Evolutionary conservation across 1,140 invertebrate genomes (phyloP).

Genomic region (Listronotus bonariensis): DNA sequence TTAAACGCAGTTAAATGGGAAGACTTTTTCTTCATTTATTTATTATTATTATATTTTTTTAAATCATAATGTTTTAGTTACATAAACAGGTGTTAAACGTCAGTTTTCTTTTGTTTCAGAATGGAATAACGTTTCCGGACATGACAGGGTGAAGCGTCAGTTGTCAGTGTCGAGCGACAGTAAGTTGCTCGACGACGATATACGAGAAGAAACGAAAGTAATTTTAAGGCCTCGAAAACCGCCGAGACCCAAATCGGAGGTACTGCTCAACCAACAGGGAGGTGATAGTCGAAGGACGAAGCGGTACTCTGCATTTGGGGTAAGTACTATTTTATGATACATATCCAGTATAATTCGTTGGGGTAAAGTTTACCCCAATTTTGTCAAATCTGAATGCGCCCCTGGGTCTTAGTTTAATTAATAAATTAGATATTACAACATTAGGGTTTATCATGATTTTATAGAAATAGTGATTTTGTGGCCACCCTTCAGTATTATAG

Average conservation of each 20-base stretch:
- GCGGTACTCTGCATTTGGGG: constrained; percentile 89
- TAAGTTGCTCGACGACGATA: constrained; percentile 83
- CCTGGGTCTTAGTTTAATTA: not conserved
- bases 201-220: constrained; percentile 81
- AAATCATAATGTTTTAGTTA: too few relatives aligned
- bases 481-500: too few relatives aligned
- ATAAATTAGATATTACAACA: too few relatives aligned
- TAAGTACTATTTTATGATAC: constrained; percentile 58
- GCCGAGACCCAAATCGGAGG: constrained; percentile 86
- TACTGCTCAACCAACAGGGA: constrained; percentile 73
- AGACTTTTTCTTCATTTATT: too few relatives aligned
- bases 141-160: constrained; percentile 82
- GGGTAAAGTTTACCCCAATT: too few relatives aligned
- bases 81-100: too few relatives aligned
- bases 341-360: not conserved
- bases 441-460: too few relatives aligned
- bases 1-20: too few relatives aligned
- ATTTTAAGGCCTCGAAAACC: constrained; percentile 86
- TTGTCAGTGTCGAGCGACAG: constrained; percentile 89
- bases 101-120: constrained; percentile 59
- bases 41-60: too few relatives aligned
- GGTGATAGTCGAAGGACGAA: constrained; percentile 74
- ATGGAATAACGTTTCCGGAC: constrained; percentile 76
- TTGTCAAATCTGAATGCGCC: too few relatives aligned
- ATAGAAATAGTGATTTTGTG: too few relatives aligned